Percentiles rank a stretch among this genome's conserved stretches.
Conservation (phyloP, 1,140 invertebrate genomes). For the Drosophila hydei region DNA sequence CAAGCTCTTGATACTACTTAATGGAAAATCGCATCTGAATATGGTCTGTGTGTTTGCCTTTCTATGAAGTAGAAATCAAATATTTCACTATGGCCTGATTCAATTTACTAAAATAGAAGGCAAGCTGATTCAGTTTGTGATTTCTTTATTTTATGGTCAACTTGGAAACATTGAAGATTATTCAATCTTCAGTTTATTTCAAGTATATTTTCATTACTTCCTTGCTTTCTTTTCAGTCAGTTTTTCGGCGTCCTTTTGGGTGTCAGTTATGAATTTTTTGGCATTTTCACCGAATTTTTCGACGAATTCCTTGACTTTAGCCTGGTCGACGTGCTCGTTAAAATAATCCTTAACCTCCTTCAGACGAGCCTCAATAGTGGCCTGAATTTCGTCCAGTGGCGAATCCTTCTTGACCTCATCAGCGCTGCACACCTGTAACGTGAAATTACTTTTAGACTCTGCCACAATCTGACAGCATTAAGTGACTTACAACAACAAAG, state of each 20-base stretch:
- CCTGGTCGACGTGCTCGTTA: not conserved
- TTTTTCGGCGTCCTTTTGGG: not conserved
- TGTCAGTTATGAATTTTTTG: not conserved
- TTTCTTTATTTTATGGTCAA: no score
- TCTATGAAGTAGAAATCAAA: no score
- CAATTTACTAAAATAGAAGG: no score
- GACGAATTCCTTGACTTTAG: constrained; percentile 1
- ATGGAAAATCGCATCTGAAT: no score
- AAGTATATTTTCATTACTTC: not conserved
- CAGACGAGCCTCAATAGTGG: not conserved
- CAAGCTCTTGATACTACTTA: no score
- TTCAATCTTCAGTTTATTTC: no score
- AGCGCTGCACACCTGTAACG: constrained; percentile 13
- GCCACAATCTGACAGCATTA: not conserved
- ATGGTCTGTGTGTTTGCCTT: no score
- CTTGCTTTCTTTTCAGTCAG: not conserved
- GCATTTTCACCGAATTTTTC: not conserved
- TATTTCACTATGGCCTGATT: no score
- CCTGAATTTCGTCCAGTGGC: not conserved
- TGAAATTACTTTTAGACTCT: not conserved
- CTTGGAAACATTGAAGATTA: no score
- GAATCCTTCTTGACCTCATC: constrained; percentile 19
- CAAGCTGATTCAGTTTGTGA: no score
- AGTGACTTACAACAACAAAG: constrained; percentile 18
- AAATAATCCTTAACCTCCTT: not conserved